Percentiles rank a stretch among this genome's conserved stretches.
phyloP scores from a whole-genome alignment of 1,140 invertebrate genomes.

The Micrasema minimum region DNA sequence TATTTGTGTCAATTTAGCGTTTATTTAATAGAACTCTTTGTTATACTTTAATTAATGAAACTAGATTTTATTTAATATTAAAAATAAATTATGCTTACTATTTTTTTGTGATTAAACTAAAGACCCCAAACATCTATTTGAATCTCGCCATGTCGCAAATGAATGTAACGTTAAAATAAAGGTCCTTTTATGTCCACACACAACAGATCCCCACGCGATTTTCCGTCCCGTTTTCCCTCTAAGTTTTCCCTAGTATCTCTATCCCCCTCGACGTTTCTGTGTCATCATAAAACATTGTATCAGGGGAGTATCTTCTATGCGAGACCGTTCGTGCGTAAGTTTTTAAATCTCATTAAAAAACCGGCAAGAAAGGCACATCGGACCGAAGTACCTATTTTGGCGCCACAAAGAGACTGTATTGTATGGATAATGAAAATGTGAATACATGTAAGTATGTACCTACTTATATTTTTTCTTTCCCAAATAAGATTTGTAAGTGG shows the following conservation, averaged over 20 bases:
- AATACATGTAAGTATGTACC: too few relatives aligned
- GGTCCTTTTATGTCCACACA: slow-evolving; percentile 24
- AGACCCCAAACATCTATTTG: slow-evolving; percentile 15
- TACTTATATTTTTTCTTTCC: too few relatives aligned
- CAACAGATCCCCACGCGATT: slow-evolving; percentile 5
- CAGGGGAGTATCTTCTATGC: slow-evolving; percentile 10
- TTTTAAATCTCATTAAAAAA: slow-evolving; percentile 55
- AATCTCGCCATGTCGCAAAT: slow-evolving; percentile 1
- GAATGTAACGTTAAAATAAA: slow-evolving; percentile 12
- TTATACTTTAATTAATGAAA: too few relatives aligned
- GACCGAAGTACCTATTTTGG: slow-evolving; percentile 34
- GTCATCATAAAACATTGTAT: slow-evolving; percentile 46
- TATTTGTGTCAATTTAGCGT: too few relatives aligned
- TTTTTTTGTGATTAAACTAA: slow-evolving; percentile 1
- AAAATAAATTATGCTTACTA: too few relatives aligned
- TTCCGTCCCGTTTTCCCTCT: not conserved
- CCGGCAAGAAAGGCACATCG: slow-evolving; percentile 47
- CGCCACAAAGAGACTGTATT: slow-evolving; percentile 15
- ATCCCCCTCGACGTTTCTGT: slow-evolving; percentile 21
- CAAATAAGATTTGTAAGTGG: too few relatives aligned
- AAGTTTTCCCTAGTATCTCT: not conserved
- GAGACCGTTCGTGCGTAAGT: slow-evolving; percentile 45
- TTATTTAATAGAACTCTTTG: too few relatives aligned
- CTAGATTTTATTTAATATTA: too few relatives aligned
- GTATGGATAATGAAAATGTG: slow-evolving; percentile 13